phyloP scores from a whole-genome alignment of 2,797 vertebrate genomes.

The Anguilla pacifica region DNA sequence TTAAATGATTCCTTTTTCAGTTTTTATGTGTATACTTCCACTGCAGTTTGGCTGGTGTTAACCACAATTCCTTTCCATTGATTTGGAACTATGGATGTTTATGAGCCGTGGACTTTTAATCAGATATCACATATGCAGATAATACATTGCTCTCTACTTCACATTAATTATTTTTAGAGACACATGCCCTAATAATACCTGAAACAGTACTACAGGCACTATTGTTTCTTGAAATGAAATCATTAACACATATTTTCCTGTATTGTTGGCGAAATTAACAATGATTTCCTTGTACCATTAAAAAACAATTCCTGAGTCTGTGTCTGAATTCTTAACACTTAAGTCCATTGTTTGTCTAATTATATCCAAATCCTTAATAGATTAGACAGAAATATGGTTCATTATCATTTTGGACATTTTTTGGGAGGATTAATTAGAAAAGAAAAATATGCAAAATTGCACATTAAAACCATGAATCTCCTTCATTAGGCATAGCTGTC shows the following conservation, averaged over 20 bases:
- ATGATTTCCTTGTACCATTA: not conserved
- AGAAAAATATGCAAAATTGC: not conserved
- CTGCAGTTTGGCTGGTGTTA: not conserved
- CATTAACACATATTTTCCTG: too few species aligned
- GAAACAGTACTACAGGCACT: too few species aligned
- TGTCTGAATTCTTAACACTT: not conserved
- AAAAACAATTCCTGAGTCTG: not conserved
- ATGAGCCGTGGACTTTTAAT: too few species aligned
- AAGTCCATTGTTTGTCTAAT: not conserved
- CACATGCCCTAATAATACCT: too few species aligned
- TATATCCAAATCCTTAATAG: not conserved
- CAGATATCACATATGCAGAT: too few species aligned
- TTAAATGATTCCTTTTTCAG: not conserved
- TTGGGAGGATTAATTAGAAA: constrained; percentile 3
- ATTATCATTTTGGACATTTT: not conserved
- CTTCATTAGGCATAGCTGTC: constrained; percentile 32
- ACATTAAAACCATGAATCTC: constrained; percentile 2
- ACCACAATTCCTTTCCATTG: too few species aligned
- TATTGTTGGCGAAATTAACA: too few species aligned
- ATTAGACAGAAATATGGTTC: not conserved
- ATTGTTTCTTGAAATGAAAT: too few species aligned
- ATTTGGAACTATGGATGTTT: too few species aligned
- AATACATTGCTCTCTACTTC: too few species aligned
- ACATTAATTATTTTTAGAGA: too few species aligned
- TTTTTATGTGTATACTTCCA: not conserved